These are phyloP conservation scores for Nasonovia ribisnigri DNA, from an alignment of 2,888 invertebrate genomes.

Conservation along the genomic window DNA sequence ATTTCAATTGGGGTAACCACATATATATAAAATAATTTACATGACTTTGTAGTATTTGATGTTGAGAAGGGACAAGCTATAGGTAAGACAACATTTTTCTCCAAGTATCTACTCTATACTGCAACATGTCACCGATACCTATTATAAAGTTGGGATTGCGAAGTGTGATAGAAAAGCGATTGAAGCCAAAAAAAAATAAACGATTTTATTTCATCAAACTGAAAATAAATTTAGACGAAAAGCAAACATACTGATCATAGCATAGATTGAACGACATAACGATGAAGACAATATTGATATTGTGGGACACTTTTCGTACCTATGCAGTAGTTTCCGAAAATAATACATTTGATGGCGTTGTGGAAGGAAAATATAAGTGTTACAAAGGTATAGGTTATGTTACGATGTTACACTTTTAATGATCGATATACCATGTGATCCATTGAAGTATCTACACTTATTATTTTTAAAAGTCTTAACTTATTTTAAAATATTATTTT, in stretches of 20 bases:
- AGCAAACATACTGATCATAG: background rate
- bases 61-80: background rate
- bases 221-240: background rate
- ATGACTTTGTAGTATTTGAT: background rate
- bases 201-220: background rate
- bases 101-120: background rate
- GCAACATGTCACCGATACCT: background rate
- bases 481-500: too few species aligned
- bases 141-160: background rate
- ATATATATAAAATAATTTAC: background rate
- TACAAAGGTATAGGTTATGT: fast-evolving
- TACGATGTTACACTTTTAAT: background rate
- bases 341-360: background rate
- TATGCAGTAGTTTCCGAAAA: background rate
- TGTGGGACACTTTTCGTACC: background rate
- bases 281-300: background rate
- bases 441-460: too few species aligned
- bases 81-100: background rate
- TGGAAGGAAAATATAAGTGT: background rate
- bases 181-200: background rate
- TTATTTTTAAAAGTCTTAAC: too few species aligned
- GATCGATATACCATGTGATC: too few species aligned
- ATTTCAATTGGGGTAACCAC: background rate
- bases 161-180: background rate
- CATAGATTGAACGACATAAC: background rate